Conservation (phyloP, 2,888 invertebrate species). For the Luperina testacea region DNA sequence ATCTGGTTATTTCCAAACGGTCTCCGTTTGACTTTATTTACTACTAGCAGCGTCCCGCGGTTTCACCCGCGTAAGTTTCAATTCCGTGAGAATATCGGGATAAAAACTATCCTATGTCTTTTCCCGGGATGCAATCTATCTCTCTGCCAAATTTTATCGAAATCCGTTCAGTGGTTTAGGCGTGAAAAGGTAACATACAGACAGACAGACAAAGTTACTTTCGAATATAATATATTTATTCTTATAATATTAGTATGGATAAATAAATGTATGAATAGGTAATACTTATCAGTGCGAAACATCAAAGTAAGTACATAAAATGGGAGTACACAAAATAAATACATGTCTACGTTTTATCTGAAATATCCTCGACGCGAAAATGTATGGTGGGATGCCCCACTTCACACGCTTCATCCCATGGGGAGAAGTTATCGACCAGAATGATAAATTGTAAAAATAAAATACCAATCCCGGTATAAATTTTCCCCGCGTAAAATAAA, state of each 20-base stretch:
- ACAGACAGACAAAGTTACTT: too few relatives aligned
- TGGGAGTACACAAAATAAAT: constrained; percentile 54
- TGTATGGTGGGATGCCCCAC: constrained; percentile 58
- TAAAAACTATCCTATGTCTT: too few relatives aligned
- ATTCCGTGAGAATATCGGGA: too few relatives aligned
- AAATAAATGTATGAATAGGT: constrained; percentile 26
- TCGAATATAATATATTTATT: too few relatives aligned
- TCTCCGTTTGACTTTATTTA: constrained; percentile 29
- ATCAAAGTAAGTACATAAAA: constrained; percentile 42
- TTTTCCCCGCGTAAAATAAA: constrained; percentile 56
- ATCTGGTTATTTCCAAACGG: constrained; percentile 27
- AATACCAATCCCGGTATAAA: constrained; percentile 61
- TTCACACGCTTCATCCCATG: constrained; percentile 61
- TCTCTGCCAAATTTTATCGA: too few relatives aligned
- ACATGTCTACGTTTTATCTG: constrained; percentile 52
- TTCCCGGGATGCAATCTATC: too few relatives aligned
- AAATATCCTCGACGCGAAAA: constrained; percentile 60
- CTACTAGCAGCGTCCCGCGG: too few relatives aligned
- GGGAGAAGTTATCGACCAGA: constrained; percentile 62
- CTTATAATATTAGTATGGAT: too few relatives aligned
- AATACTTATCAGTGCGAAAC: constrained; percentile 33
- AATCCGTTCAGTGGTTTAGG: too few relatives aligned
- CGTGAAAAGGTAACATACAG: too few relatives aligned
- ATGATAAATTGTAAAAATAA: constrained; percentile 70
- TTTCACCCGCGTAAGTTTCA: too few relatives aligned